Conservation (phyloP, 2,113 vertebrate genomes). For the Clinocottus analis region DNA sequence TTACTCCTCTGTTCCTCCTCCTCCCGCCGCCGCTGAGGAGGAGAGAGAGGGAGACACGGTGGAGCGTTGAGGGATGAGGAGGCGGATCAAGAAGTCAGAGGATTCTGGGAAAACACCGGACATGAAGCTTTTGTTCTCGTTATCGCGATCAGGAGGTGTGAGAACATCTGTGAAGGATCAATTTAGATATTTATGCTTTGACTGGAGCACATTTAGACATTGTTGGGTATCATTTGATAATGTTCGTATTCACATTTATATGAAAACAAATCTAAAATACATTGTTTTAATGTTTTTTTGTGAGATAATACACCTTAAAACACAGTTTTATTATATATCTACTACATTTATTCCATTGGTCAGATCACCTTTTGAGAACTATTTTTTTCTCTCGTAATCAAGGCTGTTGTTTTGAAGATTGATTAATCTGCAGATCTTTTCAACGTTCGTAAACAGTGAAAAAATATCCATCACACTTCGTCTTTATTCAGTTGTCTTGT, state of each 20-base stretch:
- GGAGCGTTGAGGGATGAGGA: slow-evolving; percentile 49
- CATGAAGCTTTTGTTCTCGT: slow-evolving; percentile 77
- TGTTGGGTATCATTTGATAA: background rate
- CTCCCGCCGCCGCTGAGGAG: slow-evolving; percentile 81
- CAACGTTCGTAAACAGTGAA: background rate
- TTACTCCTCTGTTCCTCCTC: slow-evolving; percentile 84
- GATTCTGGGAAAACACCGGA: slow-evolving; percentile 85
- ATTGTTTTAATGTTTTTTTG: background rate
- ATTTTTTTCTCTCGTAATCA: background rate
- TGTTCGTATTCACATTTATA: background rate
- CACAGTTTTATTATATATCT: background rate
- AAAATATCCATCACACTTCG: background rate
- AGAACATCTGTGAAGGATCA: background rate
- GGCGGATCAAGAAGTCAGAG: slow-evolving; percentile 82
- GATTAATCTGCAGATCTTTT: background rate
- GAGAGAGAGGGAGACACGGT: slow-evolving; percentile 29
- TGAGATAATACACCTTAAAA: background rate
- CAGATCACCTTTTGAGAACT: background rate
- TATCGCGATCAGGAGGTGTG: background rate
- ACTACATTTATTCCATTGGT: background rate
- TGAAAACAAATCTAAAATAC: background rate
- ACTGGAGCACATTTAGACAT: background rate
- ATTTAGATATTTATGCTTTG: background rate
- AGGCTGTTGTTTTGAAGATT: background rate
- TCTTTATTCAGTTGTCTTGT: background rate